Base-by-base conservation (phyloP, 2,113 vertebrate species). In the Coptodon bakossiorum region DNA sequence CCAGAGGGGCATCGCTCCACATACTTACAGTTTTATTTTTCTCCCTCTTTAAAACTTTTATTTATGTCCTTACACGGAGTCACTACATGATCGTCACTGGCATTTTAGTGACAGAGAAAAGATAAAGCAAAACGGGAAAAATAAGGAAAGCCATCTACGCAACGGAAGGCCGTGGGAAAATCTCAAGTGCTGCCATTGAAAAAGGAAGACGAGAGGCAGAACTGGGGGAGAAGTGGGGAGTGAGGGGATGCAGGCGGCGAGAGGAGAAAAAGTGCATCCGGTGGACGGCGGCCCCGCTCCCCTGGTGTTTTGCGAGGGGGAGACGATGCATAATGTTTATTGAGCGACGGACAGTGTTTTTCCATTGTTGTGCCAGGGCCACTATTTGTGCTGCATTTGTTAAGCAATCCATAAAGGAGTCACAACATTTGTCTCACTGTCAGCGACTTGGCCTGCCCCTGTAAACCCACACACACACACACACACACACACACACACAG, bases 381-480 rank as follows among this genome's bases (percentile, higher is more conserved):
- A 52, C 92, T 89, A 85, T 92, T 94, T 94, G 91, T 88, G 86
- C 92, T 85, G 92, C 86, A 54, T 93, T 94, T 95, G 94, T 94
- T 88, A 91, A 91, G 89, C 92, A 92, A 95, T 95, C 93, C 92
- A 93, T 93, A 93, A 95, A 95, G 81, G 91, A 93, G 91, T 93
- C 88, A 27, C 85, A 88, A 89, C 94, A 91, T 96, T 95, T 94
- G 93, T 94, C 95, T 95, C 92, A 73, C 89, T 95, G 93, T 93
- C 93, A 92, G 88, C 27, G 63, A 73, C 90, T 91, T 85, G 85
- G 88, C 87, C 85, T 89, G 84, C 43, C 76, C 88, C 86, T 86
- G 54, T 22, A 87, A 91, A 82, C 84, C 66, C 59, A 86, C 85
- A 88, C 82, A 54, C 83, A 63, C 48, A 76, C 84, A 68, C 71